Evolutionary conservation across 2,113 vertebrate species (phyloP).

Genomic region (Naja naja): DNA sequence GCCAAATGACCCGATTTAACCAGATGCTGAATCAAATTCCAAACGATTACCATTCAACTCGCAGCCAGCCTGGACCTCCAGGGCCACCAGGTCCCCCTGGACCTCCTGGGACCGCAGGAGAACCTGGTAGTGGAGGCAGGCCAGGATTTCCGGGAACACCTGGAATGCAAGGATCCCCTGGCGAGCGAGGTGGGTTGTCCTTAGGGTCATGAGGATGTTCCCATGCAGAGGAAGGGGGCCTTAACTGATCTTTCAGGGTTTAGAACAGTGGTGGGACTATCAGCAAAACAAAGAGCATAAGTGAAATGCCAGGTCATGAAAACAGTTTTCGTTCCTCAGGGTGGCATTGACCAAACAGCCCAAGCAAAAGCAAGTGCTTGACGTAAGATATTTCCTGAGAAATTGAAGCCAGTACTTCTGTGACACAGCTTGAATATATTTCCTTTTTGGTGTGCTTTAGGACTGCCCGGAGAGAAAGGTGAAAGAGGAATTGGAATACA

Average conservation of each 20-base stretch:
- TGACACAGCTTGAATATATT: conserved; percentile 5
- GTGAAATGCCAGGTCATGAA: background rate
- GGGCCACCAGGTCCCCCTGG: conserved; percentile 85
- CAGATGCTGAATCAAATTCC: conserved; percentile 95
- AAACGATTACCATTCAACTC: conserved; percentile 80
- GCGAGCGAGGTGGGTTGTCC: conserved; percentile 83
- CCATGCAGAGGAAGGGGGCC: background rate
- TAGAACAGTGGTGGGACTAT: background rate
- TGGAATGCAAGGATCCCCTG: conserved; percentile 83
- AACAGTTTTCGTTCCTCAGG: conserved; percentile 3
- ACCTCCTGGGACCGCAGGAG: conserved; percentile 81
- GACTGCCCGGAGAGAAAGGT: conserved; percentile 88
- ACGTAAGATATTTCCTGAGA: conserved; percentile 7
- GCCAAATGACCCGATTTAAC: conserved; percentile 91
- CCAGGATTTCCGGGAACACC: conserved; percentile 89
- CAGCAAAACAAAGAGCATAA: background rate
- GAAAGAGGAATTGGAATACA: conserved; percentile 86
- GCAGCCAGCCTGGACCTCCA: conserved; percentile 84
- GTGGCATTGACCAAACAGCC: conserved; percentile 30
- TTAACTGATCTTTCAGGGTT: background rate
- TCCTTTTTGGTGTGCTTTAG: conserved; percentile 63
- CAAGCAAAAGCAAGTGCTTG: conserved; percentile 38
- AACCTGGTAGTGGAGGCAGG: conserved; percentile 83
- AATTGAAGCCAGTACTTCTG: conserved; percentile 34
- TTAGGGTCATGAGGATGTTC: background rate